Base-by-base conservation (phyloP, 2,113 vertebrate genomes). In the Dicentrarchus labrax region DNA sequence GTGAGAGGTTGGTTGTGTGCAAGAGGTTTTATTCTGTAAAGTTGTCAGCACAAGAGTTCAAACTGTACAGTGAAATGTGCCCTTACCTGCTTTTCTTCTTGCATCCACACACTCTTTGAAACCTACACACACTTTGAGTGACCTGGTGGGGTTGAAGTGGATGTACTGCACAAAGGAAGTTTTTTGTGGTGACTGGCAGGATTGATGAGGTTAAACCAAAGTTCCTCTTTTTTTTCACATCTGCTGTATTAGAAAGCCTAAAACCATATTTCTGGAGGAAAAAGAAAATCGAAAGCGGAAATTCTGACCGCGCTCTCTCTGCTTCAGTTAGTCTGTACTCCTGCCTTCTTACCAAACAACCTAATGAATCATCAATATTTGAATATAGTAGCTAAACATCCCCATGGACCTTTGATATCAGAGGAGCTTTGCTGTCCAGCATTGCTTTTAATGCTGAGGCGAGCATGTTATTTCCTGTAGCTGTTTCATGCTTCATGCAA, bases 171-270 rank as follows among this genome's bases (percentile, higher is more conserved):
- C 30, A 41, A 21, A 5, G 22, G 24, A 51, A 78, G 10, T 17
- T 51, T 84, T 64, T 68, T 76, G 22, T 50, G 11, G 36, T 12
- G 17, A 43, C 12, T 7, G 2, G 8, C 2, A 7, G 13, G 10
- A 0, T 62, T 59, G 16, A 47, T 57, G 21, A n/a, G 54, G 60
- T 67, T 50, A 57, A 57, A 51, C 30, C 6, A 0, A 4, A 17
- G 36, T 87, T 92, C 72, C 72, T 74, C 39, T 83, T 88, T 84
- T 30, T 88, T 83, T 76, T 45, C 4, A 4, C 3, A 0, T 22
- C 45, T 60, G 8, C 7, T 67, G 4, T 41, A 39, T 39, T 75
- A 39, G 21, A 73, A 54, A 76, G 69, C 22, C 4, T 15, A 39
- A 81, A 82, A 79, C 57, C 57, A 77, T 15, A 47, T 43, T 75